Evolutionary conservation across 2,113 vertebrate genomes (phyloP).

Genomic region (Poeciliopsis retropinna): DNA sequence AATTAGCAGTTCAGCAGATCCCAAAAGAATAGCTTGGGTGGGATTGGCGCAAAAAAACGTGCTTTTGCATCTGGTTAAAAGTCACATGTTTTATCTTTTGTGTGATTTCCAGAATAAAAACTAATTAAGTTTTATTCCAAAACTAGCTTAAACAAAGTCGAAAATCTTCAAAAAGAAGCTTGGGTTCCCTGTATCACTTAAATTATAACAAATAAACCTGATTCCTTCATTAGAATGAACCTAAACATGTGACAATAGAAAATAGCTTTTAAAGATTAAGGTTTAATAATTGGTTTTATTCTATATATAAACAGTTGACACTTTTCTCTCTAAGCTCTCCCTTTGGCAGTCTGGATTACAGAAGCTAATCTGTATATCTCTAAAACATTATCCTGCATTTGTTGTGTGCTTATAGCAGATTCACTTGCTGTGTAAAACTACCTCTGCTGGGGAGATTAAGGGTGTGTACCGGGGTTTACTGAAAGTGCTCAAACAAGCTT

Average conservation of each 20-base stretch:
- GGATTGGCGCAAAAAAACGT: background rate
- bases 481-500: constrained; percentile 79
- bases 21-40: background rate
- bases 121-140: background rate
- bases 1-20: background rate
- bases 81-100: background rate
- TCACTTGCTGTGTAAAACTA: constrained; percentile 68
- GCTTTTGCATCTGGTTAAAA: background rate
- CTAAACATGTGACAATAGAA: constrained; percentile 38
- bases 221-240: constrained; percentile 35
- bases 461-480: constrained; percentile 72
- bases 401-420: constrained; percentile 71
- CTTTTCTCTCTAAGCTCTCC: constrained; percentile 70
- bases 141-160: background rate
- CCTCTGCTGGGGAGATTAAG: constrained; percentile 78
- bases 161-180: background rate
- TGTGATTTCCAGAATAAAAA: background rate
- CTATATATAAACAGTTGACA: constrained; percentile 75
- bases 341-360: constrained; percentile 78
- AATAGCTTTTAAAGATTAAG: constrained; percentile 50
- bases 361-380: constrained; percentile 80
- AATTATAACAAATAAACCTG: background rate
- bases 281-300: constrained; percentile 75
- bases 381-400: constrained; percentile 79
- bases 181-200: background rate